Base-by-base conservation (phyloP, 2,797 vertebrate species). In the Semotilus atromaculatus region DNA sequence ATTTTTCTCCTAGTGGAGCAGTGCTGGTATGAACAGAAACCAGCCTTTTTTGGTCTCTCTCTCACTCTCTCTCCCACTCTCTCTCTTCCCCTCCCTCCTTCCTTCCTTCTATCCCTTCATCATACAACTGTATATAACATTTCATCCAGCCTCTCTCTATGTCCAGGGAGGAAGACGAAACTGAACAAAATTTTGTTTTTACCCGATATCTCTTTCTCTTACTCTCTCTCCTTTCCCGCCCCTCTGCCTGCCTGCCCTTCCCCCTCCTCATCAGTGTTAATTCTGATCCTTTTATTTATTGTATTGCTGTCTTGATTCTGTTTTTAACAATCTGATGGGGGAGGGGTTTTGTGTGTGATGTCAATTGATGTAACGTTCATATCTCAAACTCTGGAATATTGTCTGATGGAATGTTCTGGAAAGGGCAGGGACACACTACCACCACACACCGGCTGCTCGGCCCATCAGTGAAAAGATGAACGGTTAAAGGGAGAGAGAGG, bases 41-140 rank as follows among this genome's bases (percentile, higher is more conserved):
- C 91, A 88, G 93, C 88, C 92, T 92, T 91, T 92, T 91, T 93
- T 92, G 94, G 90, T 92, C 91, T 91, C 91, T 95, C 91, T 94
- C 91, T 94, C 93, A 92, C 90, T 91, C 89, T 93, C 91, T 92
- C 5, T 73, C 38, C 43, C 40, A 53, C 73, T 81, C 62, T 40
- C 34, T 92, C 90, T 31, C 31, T 31, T 1, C 31, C 31, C 90
- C 90, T 40, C 43, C 23, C 67, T n/a, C 71, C 80, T 31, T 48
- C 48, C 60, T 18, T 66, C 80, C 68, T 9, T 48, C 19, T 77
- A 23, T 85, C 14, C 36, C 55, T 48, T 53, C 64, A 76, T 62
- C 84, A 82, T 64, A 75, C 87, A 78, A 34, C 82, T 89, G 89
- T 89, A 89, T 77, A 89, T 89, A 89, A 86, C 87, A 85, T 87